A percentile compares a stretch with the other conserved stretches of the same genome.
Conservation (phyloP, 2,888 invertebrate genomes). For the Schizotus pectinicornis region DNA sequence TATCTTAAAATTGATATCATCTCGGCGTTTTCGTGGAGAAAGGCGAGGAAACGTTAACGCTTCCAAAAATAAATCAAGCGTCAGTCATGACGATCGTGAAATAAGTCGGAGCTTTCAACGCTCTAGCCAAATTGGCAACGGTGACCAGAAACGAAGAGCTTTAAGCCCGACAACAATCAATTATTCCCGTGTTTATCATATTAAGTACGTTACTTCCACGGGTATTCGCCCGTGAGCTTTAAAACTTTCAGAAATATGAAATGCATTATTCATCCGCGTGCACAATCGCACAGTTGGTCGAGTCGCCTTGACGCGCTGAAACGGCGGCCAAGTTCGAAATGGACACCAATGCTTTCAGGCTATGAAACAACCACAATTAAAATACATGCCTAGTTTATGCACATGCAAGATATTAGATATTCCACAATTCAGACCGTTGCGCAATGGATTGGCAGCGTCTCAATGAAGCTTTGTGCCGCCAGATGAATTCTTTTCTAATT, state of each 20-base stretch:
- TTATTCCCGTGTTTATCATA: conserved; percentile 48
- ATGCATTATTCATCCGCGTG: conserved; percentile 41
- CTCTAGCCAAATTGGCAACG: background rate
- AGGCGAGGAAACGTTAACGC: background rate
- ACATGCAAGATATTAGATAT: conserved; percentile 23
- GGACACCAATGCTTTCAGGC: conserved; percentile 23
- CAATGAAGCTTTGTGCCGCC: too few relatives aligned
- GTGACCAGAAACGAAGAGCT: background rate
- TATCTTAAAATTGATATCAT: conserved; percentile 19
- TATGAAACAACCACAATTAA: conserved; percentile 28
- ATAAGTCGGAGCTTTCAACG: background rate
- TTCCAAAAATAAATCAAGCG: too few relatives aligned
- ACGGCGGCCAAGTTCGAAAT: conserved; percentile 2
- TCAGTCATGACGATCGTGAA: conserved; percentile 10
- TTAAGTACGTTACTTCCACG: conserved; percentile 42
- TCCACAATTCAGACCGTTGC: conserved; percentile 17
- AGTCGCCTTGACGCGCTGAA: conserved; percentile 1
- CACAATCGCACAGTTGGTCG: conserved; percentile 27
- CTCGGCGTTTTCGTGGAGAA: conserved; percentile 6
- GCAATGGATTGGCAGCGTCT: background rate
- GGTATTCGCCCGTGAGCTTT: conserved; percentile 36
- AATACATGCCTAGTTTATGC: conserved; percentile 30
- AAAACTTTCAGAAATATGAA: conserved; percentile 45
- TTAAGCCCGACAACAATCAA: conserved; percentile 40
- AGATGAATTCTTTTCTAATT: too few relatives aligned